Conservation (phyloP, 2,797 vertebrate genomes). For the Hippopotamyrus pictus region DNA sequence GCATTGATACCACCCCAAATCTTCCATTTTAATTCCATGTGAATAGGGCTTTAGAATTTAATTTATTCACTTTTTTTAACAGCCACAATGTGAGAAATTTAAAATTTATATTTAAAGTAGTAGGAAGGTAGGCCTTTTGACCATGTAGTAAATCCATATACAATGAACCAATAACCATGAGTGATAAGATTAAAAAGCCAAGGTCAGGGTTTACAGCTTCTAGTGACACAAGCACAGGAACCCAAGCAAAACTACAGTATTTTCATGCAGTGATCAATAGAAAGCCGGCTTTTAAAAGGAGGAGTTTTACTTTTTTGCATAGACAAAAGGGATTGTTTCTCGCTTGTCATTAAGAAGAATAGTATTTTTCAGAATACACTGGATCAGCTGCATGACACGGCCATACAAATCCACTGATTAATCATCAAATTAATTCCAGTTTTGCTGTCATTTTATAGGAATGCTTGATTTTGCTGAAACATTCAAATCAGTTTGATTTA, state of each 20-base stretch:
- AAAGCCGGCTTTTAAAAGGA: neutral
- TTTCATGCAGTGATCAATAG: neutral
- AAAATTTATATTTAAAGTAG: neutral
- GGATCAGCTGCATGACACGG: neutral
- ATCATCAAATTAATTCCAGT: neutral
- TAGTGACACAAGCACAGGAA: neutral
- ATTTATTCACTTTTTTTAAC: neutral
- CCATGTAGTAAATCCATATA: neutral
- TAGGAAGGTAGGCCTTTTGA: neutral
- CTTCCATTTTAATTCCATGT: neutral
- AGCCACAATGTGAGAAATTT: neutral
- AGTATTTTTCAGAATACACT: neutral
- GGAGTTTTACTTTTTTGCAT: constrained; percentile 6
- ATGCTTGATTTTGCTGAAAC: neutral
- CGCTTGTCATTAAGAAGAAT: neutral
- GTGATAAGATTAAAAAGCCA: neutral
- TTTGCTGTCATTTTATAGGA: neutral
- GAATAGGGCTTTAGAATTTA: neutral
- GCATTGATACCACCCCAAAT: neutral
- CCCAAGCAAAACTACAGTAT: neutral
- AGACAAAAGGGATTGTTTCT: constrained; percentile 2
- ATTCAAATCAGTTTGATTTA: neutral
- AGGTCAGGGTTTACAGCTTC: neutral
- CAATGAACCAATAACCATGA: neutral
- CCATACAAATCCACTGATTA: neutral